Percentiles rank a stretch among this genome's conserved stretches.
Evolutionary conservation across 2,113 vertebrate genomes (phyloP).

Genomic region (Scytalopus superciliaris): DNA sequence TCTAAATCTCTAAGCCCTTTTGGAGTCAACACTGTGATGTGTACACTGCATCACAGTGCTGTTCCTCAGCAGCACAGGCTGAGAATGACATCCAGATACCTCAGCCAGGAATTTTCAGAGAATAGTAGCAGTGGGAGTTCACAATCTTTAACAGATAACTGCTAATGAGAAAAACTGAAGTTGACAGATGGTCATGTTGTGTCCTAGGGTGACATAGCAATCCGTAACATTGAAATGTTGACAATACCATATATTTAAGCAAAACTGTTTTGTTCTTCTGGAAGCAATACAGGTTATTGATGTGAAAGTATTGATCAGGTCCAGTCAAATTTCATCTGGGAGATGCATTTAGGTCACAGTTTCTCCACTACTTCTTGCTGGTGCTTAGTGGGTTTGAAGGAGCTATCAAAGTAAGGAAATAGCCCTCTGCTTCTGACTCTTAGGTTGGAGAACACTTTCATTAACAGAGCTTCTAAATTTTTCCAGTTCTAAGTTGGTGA

Average conservation of each 20-base stretch:
- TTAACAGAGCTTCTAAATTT: background rate
- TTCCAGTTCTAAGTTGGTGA: background rate
- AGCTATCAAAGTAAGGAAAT: background rate
- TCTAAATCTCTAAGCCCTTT: background rate
- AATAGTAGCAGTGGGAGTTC: background rate
- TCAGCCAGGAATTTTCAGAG: background rate
- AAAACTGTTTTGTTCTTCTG: background rate
- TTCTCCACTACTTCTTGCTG: background rate
- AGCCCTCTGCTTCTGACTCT: background rate
- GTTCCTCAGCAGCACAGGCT: background rate
- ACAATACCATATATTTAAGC: background rate
- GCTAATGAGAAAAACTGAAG: background rate
- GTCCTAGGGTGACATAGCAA: background rate
- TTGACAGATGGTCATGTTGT: background rate
- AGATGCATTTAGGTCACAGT: background rate
- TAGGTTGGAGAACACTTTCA: background rate
- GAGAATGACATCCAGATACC: background rate
- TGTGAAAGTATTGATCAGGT: background rate
- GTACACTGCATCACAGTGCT: accelerated
- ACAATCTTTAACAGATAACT: background rate
- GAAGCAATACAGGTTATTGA: background rate
- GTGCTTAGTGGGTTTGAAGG: background rate
- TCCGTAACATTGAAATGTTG: background rate
- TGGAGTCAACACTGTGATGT: background rate
- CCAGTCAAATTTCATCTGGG: background rate